Evolutionary conservation across 2,888 invertebrate genomes (phyloP).

Genomic region (Drosophila mayaguana): DNA sequence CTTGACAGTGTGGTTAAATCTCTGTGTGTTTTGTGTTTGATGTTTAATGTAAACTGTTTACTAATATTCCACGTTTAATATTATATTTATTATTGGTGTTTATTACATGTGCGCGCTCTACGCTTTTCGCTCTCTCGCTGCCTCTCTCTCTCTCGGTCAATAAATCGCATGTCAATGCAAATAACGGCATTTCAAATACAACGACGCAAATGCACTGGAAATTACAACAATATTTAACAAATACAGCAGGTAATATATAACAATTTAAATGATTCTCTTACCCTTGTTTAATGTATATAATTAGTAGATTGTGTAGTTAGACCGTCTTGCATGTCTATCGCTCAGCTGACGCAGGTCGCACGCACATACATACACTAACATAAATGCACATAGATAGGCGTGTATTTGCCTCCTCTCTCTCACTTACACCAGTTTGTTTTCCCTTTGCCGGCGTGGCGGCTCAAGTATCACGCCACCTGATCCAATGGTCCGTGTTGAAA

Average conservation of each 20-base stretch:
- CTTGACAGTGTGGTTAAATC: slow-evolving; percentile 16
- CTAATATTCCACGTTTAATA: slow-evolving; percentile 22
- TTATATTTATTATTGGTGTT: slow-evolving; percentile 52
- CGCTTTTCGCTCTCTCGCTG: slow-evolving; percentile 8
- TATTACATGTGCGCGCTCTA: slow-evolving; percentile 59
- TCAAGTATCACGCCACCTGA: slow-evolving; percentile 74
- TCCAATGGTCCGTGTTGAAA: slow-evolving; percentile 43
- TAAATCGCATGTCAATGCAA: slow-evolving; percentile 22
- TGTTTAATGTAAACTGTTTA: slow-evolving; percentile 8
- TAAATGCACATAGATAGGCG: slow-evolving; percentile 7
- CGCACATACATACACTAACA: slow-evolving; percentile 9
- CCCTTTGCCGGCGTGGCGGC: slow-evolving; percentile 38
- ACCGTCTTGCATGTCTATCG: slow-evolving; percentile 3
- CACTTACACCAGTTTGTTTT: slow-evolving; percentile 17
- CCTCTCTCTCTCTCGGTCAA: background rate
- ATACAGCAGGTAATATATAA: slow-evolving; percentile 51
- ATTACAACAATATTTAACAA: slow-evolving; percentile 11
- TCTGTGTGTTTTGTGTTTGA: slow-evolving; percentile 12
- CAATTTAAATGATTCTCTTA: slow-evolving; percentile 20
- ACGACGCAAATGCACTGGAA: slow-evolving; percentile 34
- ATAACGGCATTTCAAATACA: slow-evolving; percentile 47
- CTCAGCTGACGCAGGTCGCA: slow-evolving; percentile 50
- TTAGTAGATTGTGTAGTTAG: slow-evolving; percentile 7
- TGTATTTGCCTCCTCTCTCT: slow-evolving; percentile 32
- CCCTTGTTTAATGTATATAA: background rate